These are phyloP conservation scores for Muntiacus reevesi DNA, from an alignment of 2,113 vertebrate species.

Conservation along the genomic window DNA sequence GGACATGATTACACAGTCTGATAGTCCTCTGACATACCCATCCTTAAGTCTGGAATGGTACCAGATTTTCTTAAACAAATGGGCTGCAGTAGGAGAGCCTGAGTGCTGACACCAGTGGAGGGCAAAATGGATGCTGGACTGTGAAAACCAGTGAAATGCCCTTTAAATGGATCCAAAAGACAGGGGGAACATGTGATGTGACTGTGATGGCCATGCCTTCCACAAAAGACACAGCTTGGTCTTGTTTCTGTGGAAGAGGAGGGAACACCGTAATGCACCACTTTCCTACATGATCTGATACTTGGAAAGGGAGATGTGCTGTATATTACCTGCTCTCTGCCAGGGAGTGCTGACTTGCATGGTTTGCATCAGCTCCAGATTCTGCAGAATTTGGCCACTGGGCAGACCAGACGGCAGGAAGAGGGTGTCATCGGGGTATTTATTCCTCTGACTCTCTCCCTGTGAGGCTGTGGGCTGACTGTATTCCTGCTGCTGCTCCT, in stretches of 20 bases:
- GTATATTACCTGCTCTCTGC: neutral
- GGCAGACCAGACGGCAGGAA: neutral
- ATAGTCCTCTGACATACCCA: neutral
- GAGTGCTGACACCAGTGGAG: neutral
- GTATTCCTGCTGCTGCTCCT: neutral
- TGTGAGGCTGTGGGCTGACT: neutral
- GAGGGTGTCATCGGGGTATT: neutral
- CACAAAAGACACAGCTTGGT: neutral
- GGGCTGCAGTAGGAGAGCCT: neutral
- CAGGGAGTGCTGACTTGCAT: neutral
- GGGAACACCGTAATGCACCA: fast-evolving
- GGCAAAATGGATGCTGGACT: neutral
- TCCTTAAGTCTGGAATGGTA: neutral
- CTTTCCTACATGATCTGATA: neutral
- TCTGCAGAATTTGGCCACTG: neutral
- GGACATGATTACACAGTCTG: neutral
- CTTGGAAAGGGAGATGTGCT: neutral
- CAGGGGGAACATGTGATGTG: neutral
- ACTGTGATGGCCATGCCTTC: fast-evolving
- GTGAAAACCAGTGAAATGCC: neutral
- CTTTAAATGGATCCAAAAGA: neutral
- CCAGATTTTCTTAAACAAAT: neutral
- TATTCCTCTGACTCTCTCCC: neutral
- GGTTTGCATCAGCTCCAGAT: neutral
- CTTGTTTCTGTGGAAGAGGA: neutral